Conservation (phyloP, 2,888 invertebrate genomes). For the Cryptus viduatorius region DNA sequence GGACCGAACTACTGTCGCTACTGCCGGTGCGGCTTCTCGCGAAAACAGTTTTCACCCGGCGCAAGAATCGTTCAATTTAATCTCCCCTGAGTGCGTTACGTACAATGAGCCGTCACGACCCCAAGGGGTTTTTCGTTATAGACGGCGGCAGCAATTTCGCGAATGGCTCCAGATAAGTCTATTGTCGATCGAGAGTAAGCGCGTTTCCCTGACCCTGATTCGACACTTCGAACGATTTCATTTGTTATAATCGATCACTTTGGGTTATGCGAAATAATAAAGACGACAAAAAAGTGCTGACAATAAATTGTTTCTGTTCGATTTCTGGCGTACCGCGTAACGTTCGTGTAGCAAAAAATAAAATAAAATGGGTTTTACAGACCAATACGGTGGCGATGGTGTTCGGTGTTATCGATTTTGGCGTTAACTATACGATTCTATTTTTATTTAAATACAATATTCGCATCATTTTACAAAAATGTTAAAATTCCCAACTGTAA, state of each 20-base stretch:
- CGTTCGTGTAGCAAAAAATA: not conserved
- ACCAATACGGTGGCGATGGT: not conserved
- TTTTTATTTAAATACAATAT: too few species aligned
- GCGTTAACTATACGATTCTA: too few species aligned
- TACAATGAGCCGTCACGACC: constrained; percentile 54
- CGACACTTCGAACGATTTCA: constrained; percentile 9
- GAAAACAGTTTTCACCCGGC: constrained; percentile 58
- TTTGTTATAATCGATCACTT: constrained; percentile 20
- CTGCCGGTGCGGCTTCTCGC: constrained; percentile 54
- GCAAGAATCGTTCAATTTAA: constrained; percentile 65
- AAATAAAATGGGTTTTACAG: not conserved
- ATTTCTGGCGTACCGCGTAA: not conserved
- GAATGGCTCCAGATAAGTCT: constrained; percentile 42
- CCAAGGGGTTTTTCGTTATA: constrained; percentile 5
- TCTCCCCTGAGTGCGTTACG: constrained; percentile 63
- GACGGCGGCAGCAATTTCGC: constrained; percentile 45
- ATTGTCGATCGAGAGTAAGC: constrained; percentile 37
- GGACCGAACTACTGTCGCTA: constrained; percentile 61
- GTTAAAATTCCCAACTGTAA: too few species aligned
- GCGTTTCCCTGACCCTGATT: constrained; percentile 9
- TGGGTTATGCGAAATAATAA: constrained; percentile 9
- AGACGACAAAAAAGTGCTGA: constrained; percentile 3
- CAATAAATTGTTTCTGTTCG: not conserved
- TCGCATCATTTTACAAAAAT: too few species aligned
- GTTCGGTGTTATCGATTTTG: not conserved